A percentile compares a stretch with the other conserved stretches of the same genome.
Evolutionary conservation across 2,797 vertebrate species (phyloP).

Genomic region (Mus caroli): DNA sequence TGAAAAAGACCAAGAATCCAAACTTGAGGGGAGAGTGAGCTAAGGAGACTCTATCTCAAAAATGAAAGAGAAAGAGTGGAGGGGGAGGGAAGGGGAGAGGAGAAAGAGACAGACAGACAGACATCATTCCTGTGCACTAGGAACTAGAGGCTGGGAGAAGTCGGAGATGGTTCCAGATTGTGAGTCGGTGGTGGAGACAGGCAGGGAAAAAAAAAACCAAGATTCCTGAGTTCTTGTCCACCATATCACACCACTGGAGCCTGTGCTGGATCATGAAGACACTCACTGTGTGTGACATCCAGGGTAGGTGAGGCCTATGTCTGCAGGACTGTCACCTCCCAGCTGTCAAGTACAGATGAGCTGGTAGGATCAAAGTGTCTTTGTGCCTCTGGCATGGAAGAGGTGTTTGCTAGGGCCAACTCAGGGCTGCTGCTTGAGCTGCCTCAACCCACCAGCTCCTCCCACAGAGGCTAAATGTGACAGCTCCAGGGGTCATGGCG

Average conservation of each 20-base stretch:
- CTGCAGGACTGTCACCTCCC: background rate
- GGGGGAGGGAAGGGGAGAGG: background rate
- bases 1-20: background rate
- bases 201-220: too few relatives aligned
- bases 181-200: too few relatives aligned
- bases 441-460: background rate
- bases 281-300: background rate
- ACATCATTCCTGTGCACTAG: background rate
- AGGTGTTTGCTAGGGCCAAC: too few relatives aligned
- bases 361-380: background rate
- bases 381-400: too few relatives aligned
- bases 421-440: background rate
- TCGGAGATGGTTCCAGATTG: background rate
- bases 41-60: background rate
- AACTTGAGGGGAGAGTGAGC: background rate
- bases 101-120: background rate
- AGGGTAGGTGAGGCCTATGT: background rate
- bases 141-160: background rate
- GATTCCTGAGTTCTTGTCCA: background rate
- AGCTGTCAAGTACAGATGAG: background rate
- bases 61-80: background rate
- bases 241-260: background rate
- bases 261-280: background rate
- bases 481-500: background rate
- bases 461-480: background rate